Percentiles rank a stretch among this genome's conserved stretches.
These are phyloP conservation scores for Diuraphis noxia DNA, from an alignment of 1,140 invertebrate genomes.

Conservation along the genomic window DNA sequence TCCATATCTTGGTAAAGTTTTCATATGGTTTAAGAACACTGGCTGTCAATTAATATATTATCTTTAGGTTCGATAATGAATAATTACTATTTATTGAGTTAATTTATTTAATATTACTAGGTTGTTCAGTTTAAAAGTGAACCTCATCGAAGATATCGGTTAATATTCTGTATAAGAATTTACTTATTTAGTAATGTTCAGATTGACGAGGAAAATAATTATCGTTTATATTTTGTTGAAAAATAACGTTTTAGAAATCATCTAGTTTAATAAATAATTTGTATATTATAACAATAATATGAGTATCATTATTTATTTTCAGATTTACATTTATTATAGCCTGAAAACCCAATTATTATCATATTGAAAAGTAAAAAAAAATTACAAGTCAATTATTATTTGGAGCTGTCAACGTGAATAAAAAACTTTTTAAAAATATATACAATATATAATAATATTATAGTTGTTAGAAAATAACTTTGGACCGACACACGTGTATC, in stretches of 20 bases:
- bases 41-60: not conserved
- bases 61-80: not conserved
- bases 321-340: not conserved
- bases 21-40: not conserved
- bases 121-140: not conserved
- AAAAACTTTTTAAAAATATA: not conserved
- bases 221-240: not conserved
- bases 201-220: not conserved
- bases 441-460: not conserved
- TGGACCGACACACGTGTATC: not conserved
- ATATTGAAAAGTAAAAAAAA: not conserved
- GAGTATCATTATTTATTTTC: not conserved
- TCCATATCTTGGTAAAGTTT: not conserved
- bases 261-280: not conserved
- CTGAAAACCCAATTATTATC: not conserved
- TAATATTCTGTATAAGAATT: not conserved
- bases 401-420: not conserved
- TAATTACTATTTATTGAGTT: not conserved
- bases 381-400: not conserved
- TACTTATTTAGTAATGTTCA: not conserved
- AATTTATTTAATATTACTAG: not conserved
- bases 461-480: not conserved
- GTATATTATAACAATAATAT: not conserved
- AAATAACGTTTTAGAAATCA: not conserved
- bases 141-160: not conserved